Percentiles rank a stretch among this genome's conserved stretches.
Evolutionary conservation across 2,888 invertebrate genomes (phyloP).

Genomic region (Sphinx pinastri): DNA sequence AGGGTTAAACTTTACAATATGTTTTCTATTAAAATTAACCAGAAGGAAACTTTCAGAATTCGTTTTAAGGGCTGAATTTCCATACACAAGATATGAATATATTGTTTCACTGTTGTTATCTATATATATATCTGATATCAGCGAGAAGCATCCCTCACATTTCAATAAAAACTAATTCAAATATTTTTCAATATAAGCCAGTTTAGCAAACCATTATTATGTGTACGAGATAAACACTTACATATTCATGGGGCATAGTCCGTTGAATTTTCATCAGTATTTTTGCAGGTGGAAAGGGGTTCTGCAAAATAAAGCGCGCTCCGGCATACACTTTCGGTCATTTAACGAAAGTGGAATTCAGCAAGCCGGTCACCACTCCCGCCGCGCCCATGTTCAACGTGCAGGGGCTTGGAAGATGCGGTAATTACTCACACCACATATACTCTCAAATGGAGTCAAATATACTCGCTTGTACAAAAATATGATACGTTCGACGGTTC

Average conservation of each 20-base stretch:
- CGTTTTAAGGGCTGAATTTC: too few species aligned
- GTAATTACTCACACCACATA: conserved; percentile 39
- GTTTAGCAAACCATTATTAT: neutral
- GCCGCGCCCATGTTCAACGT: conserved; percentile 59
- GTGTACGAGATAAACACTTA: neutral
- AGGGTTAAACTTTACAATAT: neutral
- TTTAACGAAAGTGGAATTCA: conserved; percentile 42
- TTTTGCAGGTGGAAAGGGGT: conserved; percentile 65
- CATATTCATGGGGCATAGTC: conserved; percentile 13
- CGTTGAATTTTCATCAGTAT: conserved; percentile 13
- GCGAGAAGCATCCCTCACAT: neutral
- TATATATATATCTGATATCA: neutral
- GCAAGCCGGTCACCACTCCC: conserved; percentile 49
- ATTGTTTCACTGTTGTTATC: too few species aligned
- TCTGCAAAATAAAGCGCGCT: conserved; percentile 63
- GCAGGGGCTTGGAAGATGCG: conserved; percentile 50
- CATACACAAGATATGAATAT: too few species aligned
- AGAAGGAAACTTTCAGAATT: too few species aligned
- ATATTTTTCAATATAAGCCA: neutral
- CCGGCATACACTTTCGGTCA: conserved; percentile 73
- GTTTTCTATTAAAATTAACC: neutral
- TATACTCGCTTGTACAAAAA: too few species aligned
- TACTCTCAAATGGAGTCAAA: neutral
- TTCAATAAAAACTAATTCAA: too few species aligned
- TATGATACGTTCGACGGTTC: too few species aligned